A percentile compares a stretch with the other conserved stretches of the same genome.
Conservation (phyloP, 2,888 invertebrate species). For the Ormyrus thymus region DNA sequence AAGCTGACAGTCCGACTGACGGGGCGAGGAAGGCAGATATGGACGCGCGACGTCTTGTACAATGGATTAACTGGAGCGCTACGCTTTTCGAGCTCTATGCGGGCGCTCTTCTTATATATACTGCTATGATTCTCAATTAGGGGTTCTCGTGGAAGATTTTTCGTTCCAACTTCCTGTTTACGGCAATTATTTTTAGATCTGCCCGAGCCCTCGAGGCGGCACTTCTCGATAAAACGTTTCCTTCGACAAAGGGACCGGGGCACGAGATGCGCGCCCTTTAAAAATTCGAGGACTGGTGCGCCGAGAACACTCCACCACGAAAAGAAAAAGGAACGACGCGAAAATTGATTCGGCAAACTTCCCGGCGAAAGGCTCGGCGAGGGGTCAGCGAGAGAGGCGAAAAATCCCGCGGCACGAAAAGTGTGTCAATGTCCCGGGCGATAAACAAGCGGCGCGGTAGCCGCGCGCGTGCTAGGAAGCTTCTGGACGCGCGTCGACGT, state of each 20-base stretch:
- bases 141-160: no score
- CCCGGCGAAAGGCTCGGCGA: no score
- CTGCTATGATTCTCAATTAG: background rate
- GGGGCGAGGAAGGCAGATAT: constrained; percentile 10
- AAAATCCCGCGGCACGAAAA: constrained; percentile 10
- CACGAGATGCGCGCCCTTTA: no score
- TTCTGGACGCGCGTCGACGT: constrained; percentile 38
- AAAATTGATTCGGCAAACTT: no score
- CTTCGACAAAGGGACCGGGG: no score
- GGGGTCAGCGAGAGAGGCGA: background rate
- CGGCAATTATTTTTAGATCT: no score
- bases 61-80: constrained; percentile 38
- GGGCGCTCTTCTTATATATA: background rate
- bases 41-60: background rate
- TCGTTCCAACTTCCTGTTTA: no score
- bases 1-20: constrained; percentile 37
- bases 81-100: constrained; percentile 3
- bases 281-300: no score
- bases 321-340: no score
- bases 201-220: no score
- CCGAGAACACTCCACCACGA: no score
- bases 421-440: constrained; percentile 32
- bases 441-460: constrained; percentile 8
- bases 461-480: constrained; percentile 7
- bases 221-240: no score